phyloP scores from a whole-genome alignment of 2,888 invertebrate genomes.

The Phaonia tiefii region DNA sequence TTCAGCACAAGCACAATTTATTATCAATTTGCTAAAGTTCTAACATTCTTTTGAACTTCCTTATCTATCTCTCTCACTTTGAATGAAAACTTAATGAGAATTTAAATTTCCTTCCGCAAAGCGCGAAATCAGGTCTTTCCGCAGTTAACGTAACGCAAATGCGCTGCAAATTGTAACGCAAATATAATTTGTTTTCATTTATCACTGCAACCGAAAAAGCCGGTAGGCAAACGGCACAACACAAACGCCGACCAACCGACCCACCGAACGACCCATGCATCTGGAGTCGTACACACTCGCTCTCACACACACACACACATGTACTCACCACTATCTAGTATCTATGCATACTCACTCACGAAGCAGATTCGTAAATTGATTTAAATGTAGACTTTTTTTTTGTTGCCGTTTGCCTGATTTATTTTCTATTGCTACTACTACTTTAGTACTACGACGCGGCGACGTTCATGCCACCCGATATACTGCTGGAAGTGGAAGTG shows the following conservation, averaged over 20 bases:
- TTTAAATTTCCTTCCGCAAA: constrained; percentile 15
- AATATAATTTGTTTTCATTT: constrained; percentile 33
- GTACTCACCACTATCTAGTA: background rate
- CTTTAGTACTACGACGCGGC: background rate
- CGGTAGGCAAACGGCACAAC: constrained; percentile 23
- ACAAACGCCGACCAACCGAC: background rate
- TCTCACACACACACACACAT: background rate
- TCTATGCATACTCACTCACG: constrained; percentile 43
- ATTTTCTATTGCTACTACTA: background rate
- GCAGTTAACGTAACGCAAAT: constrained; percentile 5
- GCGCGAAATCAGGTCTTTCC: constrained; percentile 7
- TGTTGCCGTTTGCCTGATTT: background rate
- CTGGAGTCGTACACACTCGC: background rate
- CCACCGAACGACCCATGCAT: background rate
- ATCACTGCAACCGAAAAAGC: constrained; percentile 15
- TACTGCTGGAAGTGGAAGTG: background rate
- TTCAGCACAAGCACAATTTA: no score
- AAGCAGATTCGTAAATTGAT: constrained; percentile 62
- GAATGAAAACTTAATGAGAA: constrained; percentile 7
- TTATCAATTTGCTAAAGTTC: no score
- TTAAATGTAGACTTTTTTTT: constrained; percentile 54
- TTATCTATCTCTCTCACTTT: background rate
- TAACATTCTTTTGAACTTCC: background rate
- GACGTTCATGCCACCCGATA: background rate
- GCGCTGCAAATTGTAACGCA: constrained; percentile 13